phyloP scores from a whole-genome alignment of 2,888 invertebrate genomes.

The Oligia latruncula region DNA sequence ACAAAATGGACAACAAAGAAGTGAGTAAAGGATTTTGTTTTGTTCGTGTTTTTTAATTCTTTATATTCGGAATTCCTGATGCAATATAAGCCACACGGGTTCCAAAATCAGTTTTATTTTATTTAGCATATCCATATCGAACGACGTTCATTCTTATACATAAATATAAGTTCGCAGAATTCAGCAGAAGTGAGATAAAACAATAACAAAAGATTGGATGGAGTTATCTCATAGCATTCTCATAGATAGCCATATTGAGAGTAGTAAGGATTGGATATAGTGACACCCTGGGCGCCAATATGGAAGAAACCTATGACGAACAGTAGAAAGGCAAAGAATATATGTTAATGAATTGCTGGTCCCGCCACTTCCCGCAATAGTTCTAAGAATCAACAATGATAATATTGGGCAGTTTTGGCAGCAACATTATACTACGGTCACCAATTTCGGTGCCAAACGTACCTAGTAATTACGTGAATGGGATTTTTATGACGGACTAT shows the following conservation, averaged over 20 bases:
- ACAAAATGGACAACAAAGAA: slow-evolving; percentile 8
- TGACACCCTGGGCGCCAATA: not conserved
- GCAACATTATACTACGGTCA: slow-evolving; percentile 23
- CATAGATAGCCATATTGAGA: slow-evolving; percentile 4
- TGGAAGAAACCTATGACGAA: not conserved
- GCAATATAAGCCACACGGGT: slow-evolving; percentile 14
- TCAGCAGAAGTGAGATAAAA: slow-evolving; percentile 13
- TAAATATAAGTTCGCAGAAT: slow-evolving; percentile 36
- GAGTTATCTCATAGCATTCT: not conserved
- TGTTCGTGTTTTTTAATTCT: slow-evolving; percentile 10
- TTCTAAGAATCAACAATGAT: slow-evolving; percentile 43
- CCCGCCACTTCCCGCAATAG: not conserved
- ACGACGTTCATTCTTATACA: slow-evolving; percentile 19
- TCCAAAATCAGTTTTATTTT: slow-evolving; percentile 37
- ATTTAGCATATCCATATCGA: slow-evolving; percentile 42
- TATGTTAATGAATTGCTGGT: not conserved
- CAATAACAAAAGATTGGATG: slow-evolving; percentile 43
- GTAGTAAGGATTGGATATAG: not conserved
- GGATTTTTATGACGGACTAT: slow-evolving; percentile 43
- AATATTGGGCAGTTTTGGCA: slow-evolving; percentile 46
- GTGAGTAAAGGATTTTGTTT: slow-evolving; percentile 6
- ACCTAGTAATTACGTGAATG: slow-evolving; percentile 44
- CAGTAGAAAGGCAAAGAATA: not conserved
- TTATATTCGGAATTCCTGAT: slow-evolving; percentile 19
- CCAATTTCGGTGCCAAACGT: slow-evolving; percentile 33